phyloP scores from a whole-genome alignment of 2,797 vertebrate species.

The Sebastes miniatus region DNA sequence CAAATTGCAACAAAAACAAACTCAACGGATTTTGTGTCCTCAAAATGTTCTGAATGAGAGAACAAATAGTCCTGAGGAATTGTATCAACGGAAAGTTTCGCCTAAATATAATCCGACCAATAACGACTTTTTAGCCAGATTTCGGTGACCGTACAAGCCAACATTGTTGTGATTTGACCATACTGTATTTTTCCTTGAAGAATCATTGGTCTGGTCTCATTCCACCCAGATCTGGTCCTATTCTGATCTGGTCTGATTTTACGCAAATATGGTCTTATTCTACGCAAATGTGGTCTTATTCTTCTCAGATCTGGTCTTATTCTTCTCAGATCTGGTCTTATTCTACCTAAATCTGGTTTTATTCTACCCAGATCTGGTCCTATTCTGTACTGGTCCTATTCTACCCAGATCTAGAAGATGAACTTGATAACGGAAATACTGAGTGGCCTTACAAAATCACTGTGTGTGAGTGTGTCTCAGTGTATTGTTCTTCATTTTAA shows the following conservation, averaged over 20 bases:
- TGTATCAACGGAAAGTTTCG: neutral
- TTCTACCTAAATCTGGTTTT: neutral
- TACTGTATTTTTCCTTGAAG: no score
- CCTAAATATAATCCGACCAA: neutral
- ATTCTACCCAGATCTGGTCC: no score
- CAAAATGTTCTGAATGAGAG: neutral
- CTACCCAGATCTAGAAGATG: neutral
- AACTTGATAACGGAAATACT: neutral
- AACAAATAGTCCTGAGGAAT: neutral
- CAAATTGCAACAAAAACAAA: neutral
- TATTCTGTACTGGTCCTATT: neutral
- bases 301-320: no score
- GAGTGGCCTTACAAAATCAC: neutral
- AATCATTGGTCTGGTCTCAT: no score
- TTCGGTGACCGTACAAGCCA: neutral
- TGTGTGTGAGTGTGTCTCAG: neutral
- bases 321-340: neutral
- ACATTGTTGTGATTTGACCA: neutral
- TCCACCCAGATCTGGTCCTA: neutral
- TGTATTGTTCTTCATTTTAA: neutral
- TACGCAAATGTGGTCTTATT: neutral
- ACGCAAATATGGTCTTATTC: neutral
- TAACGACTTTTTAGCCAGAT: neutral
- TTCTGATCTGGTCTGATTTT: neutral
- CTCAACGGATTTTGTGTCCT: neutral